A percentile compares a stretch with the other conserved stretches of the same genome.
Evolutionary conservation across 1,140 invertebrate species (phyloP).

Genomic region (Aphidius gifuensis): DNA sequence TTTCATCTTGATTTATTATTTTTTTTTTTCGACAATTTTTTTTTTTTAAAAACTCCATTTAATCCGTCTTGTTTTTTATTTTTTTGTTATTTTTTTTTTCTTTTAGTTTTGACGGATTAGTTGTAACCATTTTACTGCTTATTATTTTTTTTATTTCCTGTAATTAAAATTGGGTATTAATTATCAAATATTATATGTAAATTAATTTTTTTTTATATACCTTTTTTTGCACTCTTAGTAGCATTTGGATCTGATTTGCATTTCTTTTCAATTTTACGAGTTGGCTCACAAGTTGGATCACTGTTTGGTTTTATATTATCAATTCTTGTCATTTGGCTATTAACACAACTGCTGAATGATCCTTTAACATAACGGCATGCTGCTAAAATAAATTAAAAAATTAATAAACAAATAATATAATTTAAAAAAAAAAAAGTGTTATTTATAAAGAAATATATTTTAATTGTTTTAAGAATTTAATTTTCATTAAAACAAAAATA

Average conservation of each 20-base stretch:
- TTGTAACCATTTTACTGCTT: no score
- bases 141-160: no score
- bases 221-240: constrained; percentile 59
- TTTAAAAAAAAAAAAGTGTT: constrained; percentile 22
- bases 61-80: no score
- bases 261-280: constrained; percentile 68
- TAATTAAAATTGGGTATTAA: no score
- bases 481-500: not conserved
- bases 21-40: no score
- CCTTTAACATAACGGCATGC: constrained; percentile 77
- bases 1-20: no score
- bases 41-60: no score
- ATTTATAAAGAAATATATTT: not conserved
- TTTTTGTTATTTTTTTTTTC: no score
- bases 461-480: not conserved
- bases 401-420: constrained; percentile 36
- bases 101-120: no score
- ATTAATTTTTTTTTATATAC: constrained; percentile 32
- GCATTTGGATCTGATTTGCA: constrained; percentile 68
- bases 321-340: constrained; percentile 67
- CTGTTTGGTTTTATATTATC: constrained; percentile 73
- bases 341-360: constrained; percentile 68
- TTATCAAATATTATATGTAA: no score
- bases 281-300: constrained; percentile 69
- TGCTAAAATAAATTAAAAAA: constrained; percentile 42